Conservation (phyloP, 2,797 vertebrate genomes). For the Coluber constrictor region DNA sequence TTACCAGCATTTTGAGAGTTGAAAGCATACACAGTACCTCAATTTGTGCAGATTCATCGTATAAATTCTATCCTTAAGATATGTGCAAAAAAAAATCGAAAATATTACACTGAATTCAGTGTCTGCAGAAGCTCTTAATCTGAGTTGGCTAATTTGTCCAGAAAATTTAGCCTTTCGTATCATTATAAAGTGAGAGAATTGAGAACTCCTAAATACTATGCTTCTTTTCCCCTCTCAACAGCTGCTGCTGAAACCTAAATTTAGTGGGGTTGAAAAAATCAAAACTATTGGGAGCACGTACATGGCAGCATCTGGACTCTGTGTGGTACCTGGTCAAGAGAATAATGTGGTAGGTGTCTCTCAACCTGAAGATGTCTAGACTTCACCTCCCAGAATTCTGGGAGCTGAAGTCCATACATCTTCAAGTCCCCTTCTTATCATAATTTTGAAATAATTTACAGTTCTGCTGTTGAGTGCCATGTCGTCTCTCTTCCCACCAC, state of each 20-base stretch:
- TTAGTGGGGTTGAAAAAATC: conserved; percentile 98
- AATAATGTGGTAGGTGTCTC: conserved; percentile 81
- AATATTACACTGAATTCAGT: neutral
- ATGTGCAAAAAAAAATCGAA: neutral
- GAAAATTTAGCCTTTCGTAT: neutral
- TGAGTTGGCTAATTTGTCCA: neutral
- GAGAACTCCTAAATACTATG: conserved; percentile 4
- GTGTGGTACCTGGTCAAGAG: conserved; percentile 84
- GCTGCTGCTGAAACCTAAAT: conserved; percentile 97
- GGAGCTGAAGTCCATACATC: neutral
- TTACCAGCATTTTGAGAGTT: neutral
- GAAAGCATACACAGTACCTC: neutral
- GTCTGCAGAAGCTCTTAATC: neutral
- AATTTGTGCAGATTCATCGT: rapidly evolving
- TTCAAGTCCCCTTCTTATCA: neutral
- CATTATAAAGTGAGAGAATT: neutral
- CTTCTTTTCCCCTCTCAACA: conserved; percentile 43
- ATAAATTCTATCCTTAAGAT: neutral
- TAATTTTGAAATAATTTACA: neutral
- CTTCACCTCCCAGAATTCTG: neutral
- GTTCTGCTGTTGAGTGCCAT: neutral
- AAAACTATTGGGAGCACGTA: conserved; percentile 99
- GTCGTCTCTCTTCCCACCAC: neutral
- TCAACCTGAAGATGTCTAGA: neutral
- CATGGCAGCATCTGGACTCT: conserved; percentile 96